Evolutionary conservation across 2,113 vertebrate species (phyloP).

Genomic region (Sporophila hypoxantha): DNA sequence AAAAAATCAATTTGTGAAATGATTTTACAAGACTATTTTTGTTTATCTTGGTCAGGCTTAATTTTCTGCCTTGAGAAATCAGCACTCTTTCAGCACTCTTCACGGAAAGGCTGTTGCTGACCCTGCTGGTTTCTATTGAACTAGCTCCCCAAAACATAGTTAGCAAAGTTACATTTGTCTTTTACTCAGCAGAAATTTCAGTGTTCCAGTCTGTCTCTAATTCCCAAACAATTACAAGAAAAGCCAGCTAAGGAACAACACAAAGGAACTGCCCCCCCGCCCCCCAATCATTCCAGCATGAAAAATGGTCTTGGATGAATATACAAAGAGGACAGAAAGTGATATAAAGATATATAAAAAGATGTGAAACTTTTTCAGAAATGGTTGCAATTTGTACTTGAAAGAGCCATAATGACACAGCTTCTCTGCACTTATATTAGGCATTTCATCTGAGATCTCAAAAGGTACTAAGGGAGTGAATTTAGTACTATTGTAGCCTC

Average conservation of each 20-base stretch:
- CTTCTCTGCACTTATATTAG: neutral
- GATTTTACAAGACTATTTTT: neutral
- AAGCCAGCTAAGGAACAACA: neutral
- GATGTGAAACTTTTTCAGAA: neutral
- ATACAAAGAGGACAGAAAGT: neutral
- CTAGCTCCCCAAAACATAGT: neutral
- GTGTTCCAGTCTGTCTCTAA: conserved; percentile 11
- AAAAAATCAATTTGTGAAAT: neutral
- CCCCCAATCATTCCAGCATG: neutral
- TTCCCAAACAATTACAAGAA: conserved; percentile 24
- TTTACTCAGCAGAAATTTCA: conserved; percentile 32
- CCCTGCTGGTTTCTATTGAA: neutral
- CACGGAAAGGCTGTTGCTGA: neutral
- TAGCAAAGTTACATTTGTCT: conserved; percentile 7
- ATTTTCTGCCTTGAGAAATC: conserved; percentile 13
- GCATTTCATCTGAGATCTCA: neutral
- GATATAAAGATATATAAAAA: neutral
- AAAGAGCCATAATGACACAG: neutral
- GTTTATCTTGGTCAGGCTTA: neutral
- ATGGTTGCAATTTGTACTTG: neutral
- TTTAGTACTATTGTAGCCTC: neutral
- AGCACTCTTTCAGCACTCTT: neutral
- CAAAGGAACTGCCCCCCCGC: rapidly evolving
- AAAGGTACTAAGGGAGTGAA: neutral
- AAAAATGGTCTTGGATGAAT: neutral